These are phyloP conservation scores for Rissa tridactyla DNA, from an alignment of 2,113 vertebrate genomes.

Conservation along the genomic window DNA sequence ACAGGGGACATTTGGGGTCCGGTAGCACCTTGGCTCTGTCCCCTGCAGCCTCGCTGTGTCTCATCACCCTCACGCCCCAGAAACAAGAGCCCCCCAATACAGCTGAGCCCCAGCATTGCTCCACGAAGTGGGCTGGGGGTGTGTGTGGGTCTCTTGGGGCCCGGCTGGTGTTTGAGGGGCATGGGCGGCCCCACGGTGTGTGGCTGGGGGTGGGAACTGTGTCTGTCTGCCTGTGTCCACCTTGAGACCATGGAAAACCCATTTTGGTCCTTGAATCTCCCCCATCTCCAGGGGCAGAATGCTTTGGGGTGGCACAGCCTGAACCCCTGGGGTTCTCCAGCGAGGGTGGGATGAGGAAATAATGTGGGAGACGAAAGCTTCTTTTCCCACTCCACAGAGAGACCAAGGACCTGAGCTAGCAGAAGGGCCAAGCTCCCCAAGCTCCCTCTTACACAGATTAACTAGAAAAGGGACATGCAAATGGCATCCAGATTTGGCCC, in stretches of 20 bases:
- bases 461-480: neutral
- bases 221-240: neutral
- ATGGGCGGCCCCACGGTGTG: neutral
- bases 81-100: neutral
- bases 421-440: neutral
- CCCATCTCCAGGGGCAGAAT: neutral
- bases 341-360: neutral
- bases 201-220: neutral
- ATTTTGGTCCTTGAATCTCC: neutral
- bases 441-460: neutral
- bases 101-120: accelerated
- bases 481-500: neutral
- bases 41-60: accelerated
- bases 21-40: neutral
- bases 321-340: neutral
- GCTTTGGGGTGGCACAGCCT: neutral
- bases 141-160: neutral
- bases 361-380: neutral
- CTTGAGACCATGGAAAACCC: neutral
- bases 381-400: neutral
- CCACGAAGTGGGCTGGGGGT: neutral
- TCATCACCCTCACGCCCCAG: accelerated
- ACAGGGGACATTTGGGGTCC: neutral
- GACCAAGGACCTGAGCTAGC: neutral
- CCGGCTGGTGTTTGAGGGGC: neutral